Base-by-base conservation (phyloP, 1,140 invertebrate species). In the Nomia melanderi region DNA sequence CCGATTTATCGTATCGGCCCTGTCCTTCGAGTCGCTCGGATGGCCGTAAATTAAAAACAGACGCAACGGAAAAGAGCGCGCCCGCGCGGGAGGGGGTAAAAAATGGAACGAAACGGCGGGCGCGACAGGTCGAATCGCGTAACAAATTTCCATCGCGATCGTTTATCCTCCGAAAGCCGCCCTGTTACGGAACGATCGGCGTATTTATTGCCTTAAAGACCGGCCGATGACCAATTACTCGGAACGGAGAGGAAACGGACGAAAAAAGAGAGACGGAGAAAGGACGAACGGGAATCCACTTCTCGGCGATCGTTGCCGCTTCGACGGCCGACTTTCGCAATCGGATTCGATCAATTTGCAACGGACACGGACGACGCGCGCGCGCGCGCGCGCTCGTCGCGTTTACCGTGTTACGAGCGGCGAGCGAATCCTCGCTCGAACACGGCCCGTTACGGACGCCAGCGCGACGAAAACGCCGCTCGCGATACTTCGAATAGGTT, bases 401-500 rank as follows among this genome's bases (percentile, higher is more conserved):
- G 64, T 82, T 82, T 70, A 65, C 39, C 53, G 67, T 54, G 56
- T 65, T 76, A 82, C 79, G 75, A 57, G n/a, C 66, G 53, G 47
- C 64, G 65, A 64, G 17, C 31, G 64, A 36, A 79, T 62, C 50
- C 14, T 27, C 36, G 33, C 41, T 53, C 66, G 69, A 64, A 81
- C 64, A 53, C 57, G 23, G 60, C 33, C 36, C 54, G 67, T 82
- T 67, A 78, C 53, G 25, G 36, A 36, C 50, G 39, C 44, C 31
- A 47, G 59, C 64, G 12, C 25, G 2, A 33, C 27, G 17, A 17
- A 44, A 6, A 2, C 47, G 20, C 5, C 54, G 29, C 44, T 33
- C 27, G 17, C 78, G 70, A 76, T 84, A 81, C 60, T 74, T 85
- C 71, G 67, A 84, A 84, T 72, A 84, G 83, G 56, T 81, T 84